A percentile compares a stretch with the other conserved stretches of the same genome.
Conservation (phyloP, 1,140 invertebrate species). For the Daktulosphaira vitifoliae region DNA sequence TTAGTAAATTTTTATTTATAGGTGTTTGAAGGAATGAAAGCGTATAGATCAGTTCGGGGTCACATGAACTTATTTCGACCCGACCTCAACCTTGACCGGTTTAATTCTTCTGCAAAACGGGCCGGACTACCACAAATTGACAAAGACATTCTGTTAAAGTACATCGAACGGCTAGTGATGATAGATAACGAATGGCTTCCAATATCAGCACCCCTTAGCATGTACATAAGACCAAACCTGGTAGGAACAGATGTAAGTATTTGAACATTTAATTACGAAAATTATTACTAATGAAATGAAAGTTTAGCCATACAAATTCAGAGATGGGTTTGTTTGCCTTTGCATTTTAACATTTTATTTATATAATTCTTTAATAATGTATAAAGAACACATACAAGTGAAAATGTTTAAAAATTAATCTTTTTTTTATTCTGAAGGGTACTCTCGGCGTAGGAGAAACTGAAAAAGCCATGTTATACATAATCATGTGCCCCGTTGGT, state of each 20-base stretch:
- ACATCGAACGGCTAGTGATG: constrained; percentile 73
- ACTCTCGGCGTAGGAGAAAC: constrained; percentile 80
- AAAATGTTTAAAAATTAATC: no score
- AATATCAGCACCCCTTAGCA: constrained; percentile 71
- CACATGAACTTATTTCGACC: constrained; percentile 91
- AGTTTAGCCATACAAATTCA: no score
- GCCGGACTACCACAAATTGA: constrained; percentile 87
- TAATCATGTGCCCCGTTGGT: constrained; percentile 86
- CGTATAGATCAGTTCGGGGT: constrained; percentile 86
- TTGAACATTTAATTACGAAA: no score
- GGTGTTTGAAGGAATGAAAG: constrained; percentile 99
- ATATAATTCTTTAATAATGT: not conserved
- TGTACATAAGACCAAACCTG: constrained; percentile 93
- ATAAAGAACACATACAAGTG: no score
- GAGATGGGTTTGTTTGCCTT: no score
- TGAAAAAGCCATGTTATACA: constrained; percentile 77
- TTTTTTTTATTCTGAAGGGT: constrained; percentile 52
- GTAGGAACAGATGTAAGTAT: constrained; percentile 90
- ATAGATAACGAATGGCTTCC: constrained; percentile 98
- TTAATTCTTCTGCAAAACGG: constrained; percentile 75
- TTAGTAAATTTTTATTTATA: no score
- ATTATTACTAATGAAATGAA: no score
- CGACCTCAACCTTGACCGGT: constrained; percentile 87
- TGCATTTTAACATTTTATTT: not conserved
- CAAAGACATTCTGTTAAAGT: constrained; percentile 75